Evolutionary conservation across 2,797 vertebrate species (phyloP).

Genomic region (Alectoris magna): DNA sequence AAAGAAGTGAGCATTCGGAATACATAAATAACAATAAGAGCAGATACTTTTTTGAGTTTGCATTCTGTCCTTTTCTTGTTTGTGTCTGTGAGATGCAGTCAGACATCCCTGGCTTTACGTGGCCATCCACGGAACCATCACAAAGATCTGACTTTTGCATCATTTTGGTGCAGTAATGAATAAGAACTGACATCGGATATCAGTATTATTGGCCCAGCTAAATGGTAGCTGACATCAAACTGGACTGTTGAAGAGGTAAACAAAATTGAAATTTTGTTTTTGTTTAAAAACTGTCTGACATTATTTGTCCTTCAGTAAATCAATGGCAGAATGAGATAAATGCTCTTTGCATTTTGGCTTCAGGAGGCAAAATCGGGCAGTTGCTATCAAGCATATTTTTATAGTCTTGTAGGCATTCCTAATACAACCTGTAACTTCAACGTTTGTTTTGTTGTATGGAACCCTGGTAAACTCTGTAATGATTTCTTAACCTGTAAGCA

Average conservation of each 20-base stretch:
- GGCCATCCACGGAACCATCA: slow-evolving; percentile 60
- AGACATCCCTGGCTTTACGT: slow-evolving; percentile 50
- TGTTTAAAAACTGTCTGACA: slow-evolving; percentile 73
- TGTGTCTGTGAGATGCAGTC: slow-evolving; percentile 48
- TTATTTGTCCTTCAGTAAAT: slow-evolving; percentile 78
- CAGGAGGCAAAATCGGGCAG: not conserved
- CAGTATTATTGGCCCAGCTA: slow-evolving; percentile 79
- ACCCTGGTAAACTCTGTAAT: not conserved
- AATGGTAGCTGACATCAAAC: slow-evolving; percentile 79
- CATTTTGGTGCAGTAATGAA: slow-evolving; percentile 73
- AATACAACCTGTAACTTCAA: not conserved
- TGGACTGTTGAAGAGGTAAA: slow-evolving; percentile 74
- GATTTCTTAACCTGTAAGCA: not conserved
- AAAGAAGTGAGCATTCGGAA: slow-evolving; percentile 53
- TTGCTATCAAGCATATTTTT: not conserved
- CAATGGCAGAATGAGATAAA: slow-evolving; percentile 62
- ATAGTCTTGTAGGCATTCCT: not conserved
- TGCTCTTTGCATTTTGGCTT: slow-evolving; percentile 36
- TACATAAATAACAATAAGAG: slow-evolving; percentile 67
- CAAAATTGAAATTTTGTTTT: slow-evolving; percentile 77
- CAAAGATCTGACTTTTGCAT: slow-evolving; percentile 75
- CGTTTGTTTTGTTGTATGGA: not conserved
- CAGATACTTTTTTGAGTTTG: slow-evolving; percentile 37
- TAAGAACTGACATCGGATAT: slow-evolving; percentile 81
- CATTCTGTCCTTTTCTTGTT: slow-evolving; percentile 66